Percentiles rank a stretch among this genome's conserved stretches.
Evolutionary conservation across 1,140 invertebrate species (phyloP).

Genomic region (Sitophilus oryzae): DNA sequence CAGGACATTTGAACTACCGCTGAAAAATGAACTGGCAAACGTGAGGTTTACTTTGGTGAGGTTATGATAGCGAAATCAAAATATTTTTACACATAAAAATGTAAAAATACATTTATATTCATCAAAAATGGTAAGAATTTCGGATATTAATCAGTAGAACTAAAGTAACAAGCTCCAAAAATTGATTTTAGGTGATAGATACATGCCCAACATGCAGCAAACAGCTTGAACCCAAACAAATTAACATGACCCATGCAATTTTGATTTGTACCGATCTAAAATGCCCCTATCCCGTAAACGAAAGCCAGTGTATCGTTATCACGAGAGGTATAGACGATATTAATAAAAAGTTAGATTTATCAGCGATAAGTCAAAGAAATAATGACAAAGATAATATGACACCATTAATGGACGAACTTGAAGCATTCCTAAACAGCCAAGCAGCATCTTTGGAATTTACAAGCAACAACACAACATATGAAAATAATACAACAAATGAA

Average conservation of each 20-base stretch:
- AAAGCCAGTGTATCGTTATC: slow-evolving; percentile 25
- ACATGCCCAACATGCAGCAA: slow-evolving; percentile 26
- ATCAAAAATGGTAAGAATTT: too few species aligned
- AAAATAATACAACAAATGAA: too few species aligned
- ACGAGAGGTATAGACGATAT: slow-evolving; percentile 27
- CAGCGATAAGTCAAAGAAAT: neutral
- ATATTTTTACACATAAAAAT: too few species aligned
- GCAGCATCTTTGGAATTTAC: neutral
- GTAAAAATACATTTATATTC: too few species aligned
- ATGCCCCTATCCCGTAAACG: slow-evolving; percentile 28
- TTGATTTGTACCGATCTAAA: slow-evolving; percentile 29
- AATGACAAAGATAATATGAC: too few species aligned
- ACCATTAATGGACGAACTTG: neutral
- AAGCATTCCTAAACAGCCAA: neutral
- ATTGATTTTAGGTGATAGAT: neutral
- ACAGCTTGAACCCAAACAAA: slow-evolving; percentile 27
- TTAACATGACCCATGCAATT: slow-evolving; percentile 26
- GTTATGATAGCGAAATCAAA: too few species aligned
- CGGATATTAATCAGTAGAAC: neutral
- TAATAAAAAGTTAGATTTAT: slow-evolving; percentile 17
- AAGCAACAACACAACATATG: too few species aligned
- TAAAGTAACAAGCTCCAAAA: neutral
- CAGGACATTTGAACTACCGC: too few species aligned
- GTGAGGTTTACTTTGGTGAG: too few species aligned
- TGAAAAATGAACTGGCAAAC: too few species aligned